Base-by-base conservation (phyloP, 2,888 invertebrate genomes). In the Hirtodrosophila confusa region DNA sequence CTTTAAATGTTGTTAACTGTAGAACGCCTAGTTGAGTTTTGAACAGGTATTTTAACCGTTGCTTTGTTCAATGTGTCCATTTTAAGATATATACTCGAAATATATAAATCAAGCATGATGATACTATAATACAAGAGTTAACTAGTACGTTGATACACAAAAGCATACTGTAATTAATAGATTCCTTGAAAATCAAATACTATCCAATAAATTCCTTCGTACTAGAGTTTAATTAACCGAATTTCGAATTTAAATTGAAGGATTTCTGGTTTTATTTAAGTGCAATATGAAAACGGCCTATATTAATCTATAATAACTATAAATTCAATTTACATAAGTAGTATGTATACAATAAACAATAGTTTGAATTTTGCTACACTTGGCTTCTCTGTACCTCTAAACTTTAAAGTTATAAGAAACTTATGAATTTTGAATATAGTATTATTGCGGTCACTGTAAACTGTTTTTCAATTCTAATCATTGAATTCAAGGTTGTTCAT, bases 51-150 rank as follows among this genome's bases (percentile, higher is more conserved):
- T 69, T 72, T 62, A 17, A 12, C 54, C 62, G 83, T 85, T 86
- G 79, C 83, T 64, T 73, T 58, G 80, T 62, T 69, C 69, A 72
- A 80, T 69, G 65, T 35, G 80, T 86, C 85, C 80, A 76, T 84
- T 76, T 61, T 67, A 58, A 57, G 24, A 62, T 44, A 44, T 45
- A 23, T 37, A 73, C 37, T 23, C 12, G 9, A 62, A 23, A 57
- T 44, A 57, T 37, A 17, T 8, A 9, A 41, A 49, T 8, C 11
- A 24, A 29, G 2, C 10, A 10, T 7, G 11, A 57, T 36, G 27
- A 41, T 17, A 17, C 11, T 33, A 48, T 35, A 31, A 65, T 47
- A 48, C 36, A 48, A 67, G 40, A 65, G 31, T 41, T 49, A 11
- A 27, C 27, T 17, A 4, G 10, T 61, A 23, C 3, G 10, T 27